These are phyloP conservation scores for Oophaga sylvatica DNA, from an alignment of 2,797 vertebrate species.

Conservation along the genomic window DNA sequence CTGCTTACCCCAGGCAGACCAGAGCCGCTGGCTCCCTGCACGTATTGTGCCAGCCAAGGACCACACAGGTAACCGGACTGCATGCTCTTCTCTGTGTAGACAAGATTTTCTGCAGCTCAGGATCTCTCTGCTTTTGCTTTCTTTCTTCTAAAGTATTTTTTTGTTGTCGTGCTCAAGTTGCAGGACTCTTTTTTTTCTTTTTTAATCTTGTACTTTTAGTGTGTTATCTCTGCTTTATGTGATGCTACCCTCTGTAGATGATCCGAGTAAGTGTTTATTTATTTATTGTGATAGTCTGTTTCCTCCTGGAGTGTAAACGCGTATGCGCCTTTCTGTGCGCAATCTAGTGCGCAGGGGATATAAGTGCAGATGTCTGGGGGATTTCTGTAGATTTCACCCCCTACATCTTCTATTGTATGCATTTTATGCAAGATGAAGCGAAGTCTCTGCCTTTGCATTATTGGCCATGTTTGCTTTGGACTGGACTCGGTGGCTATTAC, in stretches of 20 bases:
- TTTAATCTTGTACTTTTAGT: not conserved
- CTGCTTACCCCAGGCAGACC: slow-evolving; percentile 55
- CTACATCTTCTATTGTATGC: slow-evolving; percentile 15
- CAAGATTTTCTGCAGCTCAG: no score
- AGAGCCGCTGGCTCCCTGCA: slow-evolving; percentile 62
- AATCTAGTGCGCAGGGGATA: not conserved
- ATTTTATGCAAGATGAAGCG: not conserved
- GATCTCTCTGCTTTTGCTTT: no score
- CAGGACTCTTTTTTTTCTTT: not conserved
- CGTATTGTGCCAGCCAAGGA: slow-evolving; percentile 47
- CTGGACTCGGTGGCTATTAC: slow-evolving; percentile 47
- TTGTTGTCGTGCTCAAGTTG: not conserved
- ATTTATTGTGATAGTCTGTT: not conserved
- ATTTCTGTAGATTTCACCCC: not conserved
- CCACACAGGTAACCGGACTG: slow-evolving; percentile 47
- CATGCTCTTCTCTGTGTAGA: not conserved
- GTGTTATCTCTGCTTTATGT: not conserved
- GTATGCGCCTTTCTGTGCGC: no score
- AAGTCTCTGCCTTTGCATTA: slow-evolving; percentile 35
- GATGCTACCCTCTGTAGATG: not conserved
- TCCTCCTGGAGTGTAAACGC: not conserved
- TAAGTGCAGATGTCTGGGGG: not conserved
- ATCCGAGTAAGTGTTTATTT: not conserved
- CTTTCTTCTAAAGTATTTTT: not conserved
- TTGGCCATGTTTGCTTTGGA: slow-evolving; percentile 53